phyloP scores from a whole-genome alignment of 2,113 vertebrate species.

The Nestor notabilis region DNA sequence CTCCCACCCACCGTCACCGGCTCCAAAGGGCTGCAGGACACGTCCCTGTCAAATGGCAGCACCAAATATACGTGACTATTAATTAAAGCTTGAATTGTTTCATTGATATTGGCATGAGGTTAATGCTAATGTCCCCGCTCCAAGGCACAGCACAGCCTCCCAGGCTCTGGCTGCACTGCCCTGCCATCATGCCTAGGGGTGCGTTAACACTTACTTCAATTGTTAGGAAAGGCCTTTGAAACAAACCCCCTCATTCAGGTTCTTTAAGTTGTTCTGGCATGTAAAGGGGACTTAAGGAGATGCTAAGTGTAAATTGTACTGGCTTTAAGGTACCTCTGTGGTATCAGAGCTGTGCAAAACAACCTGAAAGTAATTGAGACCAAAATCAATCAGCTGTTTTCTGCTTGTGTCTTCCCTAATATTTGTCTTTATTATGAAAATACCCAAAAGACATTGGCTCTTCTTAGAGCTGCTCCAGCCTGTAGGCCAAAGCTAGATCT shows the following conservation, averaged over 20 bases:
- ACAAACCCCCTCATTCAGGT: accelerated
- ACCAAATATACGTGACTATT: accelerated
- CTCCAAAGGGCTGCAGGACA: neutral
- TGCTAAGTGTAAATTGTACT: neutral
- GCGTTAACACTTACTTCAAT: neutral
- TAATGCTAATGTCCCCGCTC: neutral
- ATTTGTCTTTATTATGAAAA: neutral
- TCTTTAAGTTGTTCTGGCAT: neutral
- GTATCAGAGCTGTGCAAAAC: neutral
- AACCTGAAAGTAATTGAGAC: neutral
- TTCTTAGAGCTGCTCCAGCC: neutral
- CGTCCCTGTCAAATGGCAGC: neutral
- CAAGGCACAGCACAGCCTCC: neutral
- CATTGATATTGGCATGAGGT: neutral
- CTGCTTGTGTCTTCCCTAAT: neutral
- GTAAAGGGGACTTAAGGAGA: neutral
- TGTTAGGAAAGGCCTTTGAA: neutral
- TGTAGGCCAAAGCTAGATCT: neutral
- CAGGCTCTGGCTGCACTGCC: neutral
- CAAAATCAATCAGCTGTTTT: neutral
- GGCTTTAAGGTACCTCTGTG: neutral
- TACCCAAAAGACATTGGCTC: neutral
- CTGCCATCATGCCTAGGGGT: neutral
- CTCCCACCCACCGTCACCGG: neutral
- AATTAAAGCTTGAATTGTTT: neutral